Evolutionary conservation across 2,113 vertebrate genomes (phyloP).

Genomic region (Mobula hypostoma): DNA sequence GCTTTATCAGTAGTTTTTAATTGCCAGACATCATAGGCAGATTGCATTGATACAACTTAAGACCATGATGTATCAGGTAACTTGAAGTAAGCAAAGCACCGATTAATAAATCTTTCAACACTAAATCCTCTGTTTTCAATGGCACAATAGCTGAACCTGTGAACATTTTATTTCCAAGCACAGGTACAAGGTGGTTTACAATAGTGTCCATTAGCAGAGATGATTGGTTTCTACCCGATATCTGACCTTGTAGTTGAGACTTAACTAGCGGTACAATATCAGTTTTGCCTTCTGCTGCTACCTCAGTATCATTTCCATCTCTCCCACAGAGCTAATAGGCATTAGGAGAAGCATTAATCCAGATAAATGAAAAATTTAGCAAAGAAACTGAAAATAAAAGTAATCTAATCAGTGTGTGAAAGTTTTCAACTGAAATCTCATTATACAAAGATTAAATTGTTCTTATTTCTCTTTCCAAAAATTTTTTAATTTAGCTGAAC

Average conservation of each 20-base stretch:
- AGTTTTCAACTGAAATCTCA: background rate
- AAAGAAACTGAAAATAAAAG: conserved; percentile 21
- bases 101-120: conserved; percentile 47
- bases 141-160: conserved; percentile 3
- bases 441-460: background rate
- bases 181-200: background rate
- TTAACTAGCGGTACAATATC: background rate
- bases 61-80: conserved; percentile 29
- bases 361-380: conserved; percentile 3
- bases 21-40: conserved; percentile 45
- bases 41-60: conserved; percentile 48
- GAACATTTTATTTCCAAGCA: conserved; percentile 9
- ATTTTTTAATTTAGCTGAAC: background rate
- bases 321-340: conserved; percentile 1
- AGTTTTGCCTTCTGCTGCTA: background rate
- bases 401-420: conserved; percentile 12
- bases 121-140: conserved; percentile 44
- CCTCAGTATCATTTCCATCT: conserved; percentile 32
- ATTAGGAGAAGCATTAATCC: conserved; percentile 8
- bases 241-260: background rate
- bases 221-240: background rate
- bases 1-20: background rate
- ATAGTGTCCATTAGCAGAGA: background rate
- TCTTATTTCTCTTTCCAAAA: background rate
- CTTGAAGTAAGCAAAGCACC: conserved; percentile 1